A percentile compares a stretch with the other conserved stretches of the same genome.
Evolutionary conservation across 2,888 invertebrate genomes (phyloP).

Genomic region (Drosophila buzzatii): DNA sequence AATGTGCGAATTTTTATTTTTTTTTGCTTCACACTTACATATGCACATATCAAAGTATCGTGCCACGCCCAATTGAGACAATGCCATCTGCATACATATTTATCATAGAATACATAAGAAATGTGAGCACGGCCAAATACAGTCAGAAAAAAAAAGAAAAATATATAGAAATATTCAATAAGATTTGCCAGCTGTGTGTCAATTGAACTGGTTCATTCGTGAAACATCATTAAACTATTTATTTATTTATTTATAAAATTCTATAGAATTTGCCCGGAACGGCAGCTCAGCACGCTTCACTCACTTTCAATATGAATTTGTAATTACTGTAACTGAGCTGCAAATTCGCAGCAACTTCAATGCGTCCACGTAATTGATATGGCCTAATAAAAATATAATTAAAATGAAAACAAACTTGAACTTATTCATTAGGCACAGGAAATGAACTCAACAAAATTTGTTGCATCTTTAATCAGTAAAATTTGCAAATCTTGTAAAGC

Average conservation of each 20-base stretch:
- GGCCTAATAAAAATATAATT: not conserved
- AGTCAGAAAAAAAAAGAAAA: too few species aligned
- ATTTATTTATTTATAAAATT: not conserved
- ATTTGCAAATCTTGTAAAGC: conserved; percentile 1
- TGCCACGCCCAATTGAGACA: conserved; percentile 7
- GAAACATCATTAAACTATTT: not conserved
- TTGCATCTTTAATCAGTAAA: conserved; percentile 47
- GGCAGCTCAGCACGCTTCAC: not conserved
- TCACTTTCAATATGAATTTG: not conserved
- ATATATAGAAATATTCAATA: conserved; percentile 3
- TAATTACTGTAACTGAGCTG: not conserved
- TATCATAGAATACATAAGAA: not conserved
- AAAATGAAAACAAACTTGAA: conserved; percentile 9
- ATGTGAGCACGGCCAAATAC: too few species aligned
- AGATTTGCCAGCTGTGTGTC: not conserved
- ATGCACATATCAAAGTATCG: conserved; percentile 9
- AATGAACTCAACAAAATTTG: conserved; percentile 11
- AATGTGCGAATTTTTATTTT: conserved; percentile 39
- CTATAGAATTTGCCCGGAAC: not conserved
- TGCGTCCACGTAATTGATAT: conserved; percentile 14
- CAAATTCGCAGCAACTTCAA: not conserved
- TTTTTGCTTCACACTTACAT: conserved; percentile 23
- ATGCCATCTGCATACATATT: conserved; percentile 4
- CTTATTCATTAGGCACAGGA: conserved; percentile 52
- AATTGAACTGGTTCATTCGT: not conserved